Percentiles rank a stretch among this genome's conserved stretches.
Conservation (phyloP, 2,888 invertebrate genomes). For the Himalopsyche tibetana region DNA sequence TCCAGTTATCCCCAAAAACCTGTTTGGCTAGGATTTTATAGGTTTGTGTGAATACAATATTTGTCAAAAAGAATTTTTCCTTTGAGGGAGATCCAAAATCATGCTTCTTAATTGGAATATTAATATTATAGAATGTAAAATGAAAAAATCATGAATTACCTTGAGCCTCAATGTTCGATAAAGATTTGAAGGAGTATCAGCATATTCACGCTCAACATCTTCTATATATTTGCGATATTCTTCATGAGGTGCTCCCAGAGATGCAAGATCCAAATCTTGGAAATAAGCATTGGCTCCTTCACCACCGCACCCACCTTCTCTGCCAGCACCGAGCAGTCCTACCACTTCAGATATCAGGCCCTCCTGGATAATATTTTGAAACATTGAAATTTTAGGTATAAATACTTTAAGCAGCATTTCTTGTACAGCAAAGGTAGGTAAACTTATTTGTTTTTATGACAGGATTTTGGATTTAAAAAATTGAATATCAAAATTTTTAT, state of each 20-base stretch:
- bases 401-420: no score
- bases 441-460: no score
- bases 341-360: conserved; percentile 62
- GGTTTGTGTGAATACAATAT: background rate
- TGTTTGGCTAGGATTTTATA: background rate
- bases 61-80: background rate
- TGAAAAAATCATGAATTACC: conserved; percentile 46
- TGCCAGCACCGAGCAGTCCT: conserved; percentile 61
- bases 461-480: no score
- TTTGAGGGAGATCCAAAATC: background rate
- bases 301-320: conserved; percentile 56
- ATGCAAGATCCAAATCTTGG: conserved; percentile 64
- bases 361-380: conserved; percentile 54
- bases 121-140: background rate
- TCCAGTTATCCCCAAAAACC: background rate
- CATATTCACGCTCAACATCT: conserved; percentile 62
- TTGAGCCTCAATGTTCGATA: conserved; percentile 63
- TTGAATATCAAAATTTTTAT: no score
- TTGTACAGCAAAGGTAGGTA: no score
- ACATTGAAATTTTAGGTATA: background rate
- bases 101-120: background rate
- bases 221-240: conserved; percentile 60
- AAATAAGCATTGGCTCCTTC: conserved; percentile 62
- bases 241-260: conserved; percentile 58
- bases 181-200: conserved; percentile 61